Percentiles rank a stretch among this genome's conserved stretches.
Evolutionary conservation across 2,888 invertebrate species (phyloP).

Genomic region (Pyrrhosoma nymphula): DNA sequence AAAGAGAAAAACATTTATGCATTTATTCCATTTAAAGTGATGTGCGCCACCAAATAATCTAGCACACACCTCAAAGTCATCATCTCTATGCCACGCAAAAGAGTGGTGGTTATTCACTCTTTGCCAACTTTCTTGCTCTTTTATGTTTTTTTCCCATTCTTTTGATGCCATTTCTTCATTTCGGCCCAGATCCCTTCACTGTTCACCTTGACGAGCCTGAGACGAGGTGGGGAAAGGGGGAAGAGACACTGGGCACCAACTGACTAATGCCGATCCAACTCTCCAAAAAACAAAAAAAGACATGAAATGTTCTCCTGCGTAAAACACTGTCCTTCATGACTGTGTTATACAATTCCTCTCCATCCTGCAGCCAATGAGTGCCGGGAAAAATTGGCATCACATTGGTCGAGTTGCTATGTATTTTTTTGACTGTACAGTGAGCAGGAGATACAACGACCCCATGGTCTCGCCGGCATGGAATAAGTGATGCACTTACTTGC

Average conservation of each 20-base stretch:
- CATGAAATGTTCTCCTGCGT: neutral
- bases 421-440: neutral
- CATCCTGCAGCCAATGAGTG: neutral
- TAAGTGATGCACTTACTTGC: slow-evolving; percentile 54
- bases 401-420: neutral
- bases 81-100: neutral
- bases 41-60: slow-evolving; percentile 49
- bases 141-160: neutral
- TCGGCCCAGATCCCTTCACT: neutral
- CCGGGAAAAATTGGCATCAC: neutral
- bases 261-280: neutral
- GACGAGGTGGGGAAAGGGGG: neutral
- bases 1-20: slow-evolving; percentile 56
- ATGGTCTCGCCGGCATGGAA: slow-evolving; percentile 8
- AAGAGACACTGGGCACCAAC: neutral
- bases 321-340: neutral
- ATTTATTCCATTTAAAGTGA: slow-evolving; percentile 58
- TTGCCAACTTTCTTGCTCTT: slow-evolving; percentile 16
- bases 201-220: neutral
- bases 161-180: neutral
- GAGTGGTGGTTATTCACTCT: neutral
- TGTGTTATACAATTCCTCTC: neutral
- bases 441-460: slow-evolving; percentile 11
- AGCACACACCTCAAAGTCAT: slow-evolving; percentile 22
- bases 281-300: neutral